Base-by-base conservation (phyloP, 2,113 vertebrate genomes). In the Oreochromis aureus region DNA sequence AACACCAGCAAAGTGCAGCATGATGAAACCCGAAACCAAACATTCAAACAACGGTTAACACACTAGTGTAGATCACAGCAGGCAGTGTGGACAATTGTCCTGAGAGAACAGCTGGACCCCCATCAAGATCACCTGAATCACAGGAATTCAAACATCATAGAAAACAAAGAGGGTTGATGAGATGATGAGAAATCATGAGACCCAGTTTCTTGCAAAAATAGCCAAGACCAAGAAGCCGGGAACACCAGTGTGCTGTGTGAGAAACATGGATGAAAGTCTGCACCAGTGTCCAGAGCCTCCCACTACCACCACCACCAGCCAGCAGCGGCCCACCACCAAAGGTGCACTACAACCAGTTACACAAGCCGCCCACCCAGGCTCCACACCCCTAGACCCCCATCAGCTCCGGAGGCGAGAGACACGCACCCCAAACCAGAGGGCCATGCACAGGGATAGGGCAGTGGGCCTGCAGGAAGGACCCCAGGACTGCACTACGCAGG, bases 51-150 rank as follows among this genome's bases (percentile, higher is more conserved):
- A 55, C 3, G 19, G 53, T 22, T 22, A 12, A 22, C 19, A 55
- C 53, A 55, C n/a, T 12, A 22, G 10, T 55, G n/a, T 55, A 11
- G 53, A 55, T 55, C 53, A 55, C 53, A 55, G 5, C 53, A 22
- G 53, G n/a, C 53, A 22, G 53, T 55, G n/a, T 55, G 53, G 53
- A 55, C 5, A 3, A 22, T 55, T 55, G 10, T 55, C 53, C 53
- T 54, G 51, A 54, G 0, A 54, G 19, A 54, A 54, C 19, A 54
- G n/a, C 5, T 54, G 51, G n/a, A 55, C 5, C 10, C 2, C 10
- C 53, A 55, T 55, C 53, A 55, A 11, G n/a, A 55, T 54, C 53
- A 22, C 0, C n/a, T 55, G 53, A 22, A 55, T 55, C 53, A 11
- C 53, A 55, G 22, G 0, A 55, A 55, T 55, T 22, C 53, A 55